Percentiles rank a stretch among this genome's conserved stretches.
phyloP scores from a whole-genome alignment of 2,888 invertebrate species.

The Dromius quadrimaculatus region DNA sequence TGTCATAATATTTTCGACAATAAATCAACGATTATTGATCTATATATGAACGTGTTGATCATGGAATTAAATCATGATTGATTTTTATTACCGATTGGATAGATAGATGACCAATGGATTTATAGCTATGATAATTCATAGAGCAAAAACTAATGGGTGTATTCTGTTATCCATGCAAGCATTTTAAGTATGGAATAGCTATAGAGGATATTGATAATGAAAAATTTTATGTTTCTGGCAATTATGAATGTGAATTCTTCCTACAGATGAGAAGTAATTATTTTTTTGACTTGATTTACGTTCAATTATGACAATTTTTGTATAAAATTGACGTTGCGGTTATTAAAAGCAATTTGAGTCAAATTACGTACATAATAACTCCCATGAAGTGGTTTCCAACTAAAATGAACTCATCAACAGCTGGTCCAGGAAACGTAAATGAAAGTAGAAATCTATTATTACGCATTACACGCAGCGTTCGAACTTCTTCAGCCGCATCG shows the following conservation, averaged over 20 bases:
- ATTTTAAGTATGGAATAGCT: too few relatives aligned
- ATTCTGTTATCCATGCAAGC: too few relatives aligned
- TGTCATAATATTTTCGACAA: background rate
- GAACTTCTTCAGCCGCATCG: constrained; percentile 1
- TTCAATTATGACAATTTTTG: background rate
- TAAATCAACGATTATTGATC: too few relatives aligned
- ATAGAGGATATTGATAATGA: background rate
- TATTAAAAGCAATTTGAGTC: background rate
- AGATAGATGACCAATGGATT: too few relatives aligned
- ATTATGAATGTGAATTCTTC: background rate
- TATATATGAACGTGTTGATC: too few relatives aligned
- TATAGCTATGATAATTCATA: too few relatives aligned
- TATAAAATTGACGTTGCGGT: background rate
- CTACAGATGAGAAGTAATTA: background rate
- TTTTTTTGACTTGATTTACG: background rate
- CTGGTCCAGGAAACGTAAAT: constrained; percentile 22
- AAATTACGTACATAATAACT: constrained; percentile 3
- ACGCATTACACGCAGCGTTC: constrained; percentile 7
- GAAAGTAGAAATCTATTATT: constrained; percentile 28
- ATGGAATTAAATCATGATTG: too few relatives aligned
- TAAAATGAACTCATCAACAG: constrained; percentile 24
- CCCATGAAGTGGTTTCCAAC: background rate
- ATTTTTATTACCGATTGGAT: too few relatives aligned
- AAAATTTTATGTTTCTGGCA: background rate
- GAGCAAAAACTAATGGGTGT: too few relatives aligned